phyloP scores from a whole-genome alignment of 2,113 vertebrate species.

The Thomomys bottae region DNA sequence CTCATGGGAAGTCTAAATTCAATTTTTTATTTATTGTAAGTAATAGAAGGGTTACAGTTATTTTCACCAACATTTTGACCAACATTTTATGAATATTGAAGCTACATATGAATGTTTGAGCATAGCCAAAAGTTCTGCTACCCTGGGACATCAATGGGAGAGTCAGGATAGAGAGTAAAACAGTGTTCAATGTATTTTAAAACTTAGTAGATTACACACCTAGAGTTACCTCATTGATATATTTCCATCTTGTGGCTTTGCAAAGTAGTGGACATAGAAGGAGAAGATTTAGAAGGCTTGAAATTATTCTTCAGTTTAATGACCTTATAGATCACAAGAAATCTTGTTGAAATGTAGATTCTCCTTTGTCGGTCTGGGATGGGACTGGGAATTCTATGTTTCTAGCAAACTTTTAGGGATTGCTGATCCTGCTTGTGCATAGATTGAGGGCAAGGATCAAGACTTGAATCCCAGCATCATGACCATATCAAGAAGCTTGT shows the following conservation, averaged over 20 bases:
- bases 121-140: background rate
- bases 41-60: too few species aligned
- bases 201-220: background rate
- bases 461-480: background rate
- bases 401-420: background rate
- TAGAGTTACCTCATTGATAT: background rate
- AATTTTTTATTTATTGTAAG: too few species aligned
- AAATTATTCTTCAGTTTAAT: background rate
- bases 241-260: background rate
- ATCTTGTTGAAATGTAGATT: slow-evolving; percentile 1
- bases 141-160: background rate
- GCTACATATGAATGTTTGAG: background rate
- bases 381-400: background rate
- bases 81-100: slow-evolving; percentile 43
- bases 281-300: slow-evolving; percentile 11
- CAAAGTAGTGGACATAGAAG: slow-evolving; percentile 13
- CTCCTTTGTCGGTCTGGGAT: background rate
- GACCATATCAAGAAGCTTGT: background rate
- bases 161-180: slow-evolving; percentile 6
- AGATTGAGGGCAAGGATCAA: background rate
- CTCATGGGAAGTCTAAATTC: background rate
- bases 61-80: too few species aligned
- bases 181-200: slow-evolving; percentile 21
- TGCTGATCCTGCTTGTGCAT: background rate
- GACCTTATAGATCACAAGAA: background rate